A percentile compares a stretch with the other conserved stretches of the same genome.
phyloP scores from a whole-genome alignment of 1,140 invertebrate genomes.

The Panagrolaimus sp. region DNA sequence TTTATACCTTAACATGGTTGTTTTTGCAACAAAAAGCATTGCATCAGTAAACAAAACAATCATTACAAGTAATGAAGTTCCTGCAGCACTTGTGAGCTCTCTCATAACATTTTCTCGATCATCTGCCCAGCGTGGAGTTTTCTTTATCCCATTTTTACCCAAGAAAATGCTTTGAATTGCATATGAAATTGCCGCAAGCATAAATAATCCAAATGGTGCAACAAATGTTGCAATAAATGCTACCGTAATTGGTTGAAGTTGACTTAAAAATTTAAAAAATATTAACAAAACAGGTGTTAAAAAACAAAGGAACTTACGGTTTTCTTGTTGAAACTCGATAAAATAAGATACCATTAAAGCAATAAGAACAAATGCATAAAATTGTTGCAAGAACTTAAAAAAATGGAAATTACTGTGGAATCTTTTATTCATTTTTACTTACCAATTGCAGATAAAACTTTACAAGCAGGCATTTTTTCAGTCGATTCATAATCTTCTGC shows the following conservation, averaged over 20 bases:
- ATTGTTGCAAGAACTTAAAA: neutral
- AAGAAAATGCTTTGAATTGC: neutral
- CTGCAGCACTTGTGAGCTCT: constrained; percentile 6
- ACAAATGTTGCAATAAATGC: constrained; percentile 10
- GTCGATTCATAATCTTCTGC: too few relatives aligned
- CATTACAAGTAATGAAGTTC: neutral
- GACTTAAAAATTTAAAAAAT: neutral
- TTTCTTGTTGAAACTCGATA: neutral
- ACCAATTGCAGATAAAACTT: too few relatives aligned
- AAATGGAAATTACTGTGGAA: neutral
- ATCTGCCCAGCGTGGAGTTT: constrained; percentile 10
- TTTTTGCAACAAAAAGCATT: constrained; percentile 4
- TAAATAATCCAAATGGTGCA: neutral
- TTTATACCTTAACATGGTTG: constrained; percentile 6
- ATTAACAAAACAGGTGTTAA: neutral
- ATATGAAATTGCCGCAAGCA: constrained; percentile 1
- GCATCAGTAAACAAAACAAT: constrained; percentile 6
- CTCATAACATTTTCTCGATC: constrained; percentile 6
- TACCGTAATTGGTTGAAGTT: neutral
- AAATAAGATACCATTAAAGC: neutral
- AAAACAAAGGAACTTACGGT: too few relatives aligned
- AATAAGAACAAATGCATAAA: neutral
- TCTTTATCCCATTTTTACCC: neutral
- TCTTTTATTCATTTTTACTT: too few relatives aligned
- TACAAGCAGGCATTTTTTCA: too few relatives aligned